Percentiles rank a stretch among this genome's conserved stretches.
Evolutionary conservation across 2,797 vertebrate genomes (phyloP).

Genomic region (Cirrhinus mrigala): DNA sequence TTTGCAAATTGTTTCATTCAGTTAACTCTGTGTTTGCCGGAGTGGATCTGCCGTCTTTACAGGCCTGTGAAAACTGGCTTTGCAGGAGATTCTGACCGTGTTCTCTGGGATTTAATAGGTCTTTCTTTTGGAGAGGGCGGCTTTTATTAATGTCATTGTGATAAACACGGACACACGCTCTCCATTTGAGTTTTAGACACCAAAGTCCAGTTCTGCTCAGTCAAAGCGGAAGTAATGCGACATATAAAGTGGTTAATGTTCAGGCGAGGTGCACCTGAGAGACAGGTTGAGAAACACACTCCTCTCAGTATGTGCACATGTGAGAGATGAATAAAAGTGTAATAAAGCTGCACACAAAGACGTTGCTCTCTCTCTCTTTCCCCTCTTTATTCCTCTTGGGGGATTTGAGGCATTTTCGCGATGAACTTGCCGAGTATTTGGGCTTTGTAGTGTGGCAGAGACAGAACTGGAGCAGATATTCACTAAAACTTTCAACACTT

Average conservation of each 20-base stretch:
- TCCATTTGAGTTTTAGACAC: slow-evolving; percentile 49
- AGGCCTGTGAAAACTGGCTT: slow-evolving; percentile 80
- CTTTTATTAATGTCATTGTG: slow-evolving; percentile 72
- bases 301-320: neutral
- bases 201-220: slow-evolving; percentile 54
- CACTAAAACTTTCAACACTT: slow-evolving; percentile 79
- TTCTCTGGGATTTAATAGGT: slow-evolving; percentile 75
- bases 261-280: neutral
- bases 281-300: neutral
- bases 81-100: slow-evolving; percentile 72
- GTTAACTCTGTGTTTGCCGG: slow-evolving; percentile 89
- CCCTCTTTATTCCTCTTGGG: slow-evolving; percentile 52
- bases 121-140: slow-evolving; percentile 74
- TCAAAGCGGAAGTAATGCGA: neutral
- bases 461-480: slow-evolving; percentile 79
- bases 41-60: neutral
- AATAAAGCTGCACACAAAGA: slow-evolving; percentile 40
- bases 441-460: slow-evolving; percentile 61
- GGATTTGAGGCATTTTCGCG: slow-evolving; percentile 48
- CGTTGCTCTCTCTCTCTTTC: neutral
- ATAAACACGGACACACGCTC: slow-evolving; percentile 57
- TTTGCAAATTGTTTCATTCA: slow-evolving; percentile 95
- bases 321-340: slow-evolving; percentile 34
- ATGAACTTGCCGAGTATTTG: slow-evolving; percentile 51
- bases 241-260: neutral